Conservation (phyloP, 2,888 invertebrate genomes). For the Tetragonisca angustula region DNA sequence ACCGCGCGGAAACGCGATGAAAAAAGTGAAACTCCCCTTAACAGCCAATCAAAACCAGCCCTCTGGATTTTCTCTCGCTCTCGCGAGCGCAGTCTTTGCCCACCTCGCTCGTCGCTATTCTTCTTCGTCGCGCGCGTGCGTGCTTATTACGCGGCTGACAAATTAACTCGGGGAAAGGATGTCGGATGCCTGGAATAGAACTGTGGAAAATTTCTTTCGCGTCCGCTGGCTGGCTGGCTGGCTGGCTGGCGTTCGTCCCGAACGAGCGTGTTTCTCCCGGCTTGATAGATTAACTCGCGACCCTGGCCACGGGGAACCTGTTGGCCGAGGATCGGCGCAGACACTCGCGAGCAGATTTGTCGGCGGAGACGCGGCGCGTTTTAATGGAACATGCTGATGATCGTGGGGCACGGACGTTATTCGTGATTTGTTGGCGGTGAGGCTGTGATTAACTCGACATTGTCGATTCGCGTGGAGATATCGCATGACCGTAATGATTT, state of each 20-base stretch:
- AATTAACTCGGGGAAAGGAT: conserved; percentile 25
- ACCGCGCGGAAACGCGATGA: too few species aligned
- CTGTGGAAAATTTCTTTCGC: conserved; percentile 21
- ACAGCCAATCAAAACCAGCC: neutral
- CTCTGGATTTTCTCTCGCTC: neutral
- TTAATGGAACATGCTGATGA: conserved; percentile 23
- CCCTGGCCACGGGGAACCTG: conserved; percentile 19
- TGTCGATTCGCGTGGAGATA: neutral
- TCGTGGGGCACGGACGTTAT: conserved; percentile 4
- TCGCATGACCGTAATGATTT: neutral
- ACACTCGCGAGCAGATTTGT: conserved; percentile 13
- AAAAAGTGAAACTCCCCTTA: too few species aligned
- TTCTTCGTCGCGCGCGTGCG: neutral
- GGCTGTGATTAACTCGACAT: conserved; percentile 19
- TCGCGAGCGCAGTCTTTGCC: too few species aligned
- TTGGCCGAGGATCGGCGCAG: conserved; percentile 10
- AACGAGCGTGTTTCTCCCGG: neutral
- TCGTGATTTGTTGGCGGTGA: conserved; percentile 17
- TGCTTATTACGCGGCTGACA: conserved; percentile 30
- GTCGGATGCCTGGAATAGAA: neutral
- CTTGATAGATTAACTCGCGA: conserved; percentile 36
- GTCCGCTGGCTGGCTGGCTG: neutral
- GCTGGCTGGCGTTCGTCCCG: conserved; percentile 20
- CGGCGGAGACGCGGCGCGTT: neutral
- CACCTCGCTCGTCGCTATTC: too few species aligned